phyloP scores from a whole-genome alignment of 2,113 vertebrate genomes.

The Myrmecobius fasciatus region DNA sequence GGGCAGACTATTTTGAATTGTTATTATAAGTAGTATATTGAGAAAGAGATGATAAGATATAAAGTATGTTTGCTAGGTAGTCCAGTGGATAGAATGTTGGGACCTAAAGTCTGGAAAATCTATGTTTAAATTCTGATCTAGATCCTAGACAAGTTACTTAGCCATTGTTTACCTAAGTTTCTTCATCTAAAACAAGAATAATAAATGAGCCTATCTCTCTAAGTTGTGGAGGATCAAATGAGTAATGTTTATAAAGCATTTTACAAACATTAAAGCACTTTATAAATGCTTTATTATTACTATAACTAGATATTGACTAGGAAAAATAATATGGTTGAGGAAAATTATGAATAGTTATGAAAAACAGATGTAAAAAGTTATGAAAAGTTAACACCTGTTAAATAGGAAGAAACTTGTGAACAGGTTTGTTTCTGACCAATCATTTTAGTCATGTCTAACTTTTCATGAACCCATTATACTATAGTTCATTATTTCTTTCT shows the following conservation, averaged over 20 bases:
- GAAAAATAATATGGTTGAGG: not conserved
- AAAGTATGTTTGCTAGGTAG: not conserved
- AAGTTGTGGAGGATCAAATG: not conserved
- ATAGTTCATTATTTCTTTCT: no score
- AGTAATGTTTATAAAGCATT: not conserved
- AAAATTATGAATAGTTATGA: not conserved
- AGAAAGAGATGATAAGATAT: not conserved
- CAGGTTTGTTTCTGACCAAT: not conserved
- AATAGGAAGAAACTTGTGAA: slow-evolving; percentile 18
- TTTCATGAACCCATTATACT: no score
- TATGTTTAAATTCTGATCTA: not conserved
- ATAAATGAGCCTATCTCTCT: not conserved
- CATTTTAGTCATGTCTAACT: no score
- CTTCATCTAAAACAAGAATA: not conserved
- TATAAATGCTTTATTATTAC: not conserved
- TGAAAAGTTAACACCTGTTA: not conserved
- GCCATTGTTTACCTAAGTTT: not conserved
- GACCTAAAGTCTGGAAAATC: not conserved
- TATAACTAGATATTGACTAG: not conserved
- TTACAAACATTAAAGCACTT: not conserved
- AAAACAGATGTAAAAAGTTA: not conserved
- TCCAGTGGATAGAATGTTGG: not conserved
- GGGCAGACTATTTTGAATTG: not conserved
- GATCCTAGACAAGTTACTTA: not conserved
- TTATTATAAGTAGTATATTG: not conserved